Evolutionary conservation across 2,797 vertebrate species (phyloP).

Genomic region (Acanthiza pusilla): DNA sequence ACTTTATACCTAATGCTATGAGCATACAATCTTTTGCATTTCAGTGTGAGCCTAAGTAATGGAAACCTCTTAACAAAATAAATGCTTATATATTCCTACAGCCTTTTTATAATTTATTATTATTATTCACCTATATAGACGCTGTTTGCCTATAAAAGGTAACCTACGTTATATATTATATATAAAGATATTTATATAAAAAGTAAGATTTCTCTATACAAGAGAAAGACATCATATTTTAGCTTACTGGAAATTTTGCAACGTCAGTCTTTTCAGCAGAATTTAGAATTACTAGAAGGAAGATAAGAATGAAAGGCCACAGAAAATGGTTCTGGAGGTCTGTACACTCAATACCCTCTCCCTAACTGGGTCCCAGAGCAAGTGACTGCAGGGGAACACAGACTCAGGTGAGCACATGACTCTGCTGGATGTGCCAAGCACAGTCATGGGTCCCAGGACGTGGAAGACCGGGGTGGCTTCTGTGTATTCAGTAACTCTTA

Average conservation of each 20-base stretch:
- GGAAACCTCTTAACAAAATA: not conserved
- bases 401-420: not conserved
- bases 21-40: not conserved
- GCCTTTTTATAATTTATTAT: not conserved
- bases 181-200: not conserved
- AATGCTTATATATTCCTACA: not conserved
- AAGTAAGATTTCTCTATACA: not conserved
- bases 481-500: not conserved
- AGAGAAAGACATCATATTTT: not conserved
- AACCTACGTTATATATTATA: not conserved
- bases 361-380: not conserved
- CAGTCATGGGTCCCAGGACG: fast-evolving
- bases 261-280: not conserved
- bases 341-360: not conserved
- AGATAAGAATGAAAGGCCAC: not conserved
- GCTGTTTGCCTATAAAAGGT: not conserved
- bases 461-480: not conserved
- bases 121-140: not conserved
- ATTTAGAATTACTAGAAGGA: not conserved
- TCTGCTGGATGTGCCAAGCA: not conserved
- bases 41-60: not conserved
- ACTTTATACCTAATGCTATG: not conserved
- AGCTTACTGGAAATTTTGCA: not conserved
- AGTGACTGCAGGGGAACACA: not conserved
- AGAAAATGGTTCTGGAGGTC: not conserved